Evolutionary conservation across 1,140 invertebrate species (phyloP), one percentile per base, ranked within the genome.

Genomic region (Zaprionus lachaisei): DNA sequence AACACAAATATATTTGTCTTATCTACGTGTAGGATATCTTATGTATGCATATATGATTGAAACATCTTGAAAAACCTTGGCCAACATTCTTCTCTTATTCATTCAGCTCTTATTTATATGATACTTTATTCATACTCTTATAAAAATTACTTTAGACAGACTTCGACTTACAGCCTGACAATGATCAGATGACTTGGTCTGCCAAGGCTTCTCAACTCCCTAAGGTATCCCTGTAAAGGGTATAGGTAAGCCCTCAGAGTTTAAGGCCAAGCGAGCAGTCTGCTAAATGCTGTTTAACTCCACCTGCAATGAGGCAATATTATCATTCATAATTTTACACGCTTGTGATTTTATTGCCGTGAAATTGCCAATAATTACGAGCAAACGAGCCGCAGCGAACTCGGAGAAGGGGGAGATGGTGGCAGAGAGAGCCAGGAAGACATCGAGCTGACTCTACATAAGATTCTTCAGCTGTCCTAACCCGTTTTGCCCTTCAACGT

Each of bases 321-420:
- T 85, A 90, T 90, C 86, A 83, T 86, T 85, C 72, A 83, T 62
- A 80, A 90, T 90, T 90, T 86, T 81, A 75, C 66, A 91, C 86
- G 86, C 86, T 91, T 86, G 83, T 86, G 83, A 91, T 86, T 91
- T 91, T 91, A 91, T 91, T 83, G 83, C 82, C 87, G 69, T 91
- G 87, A 91, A 91, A 91, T 91, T 91, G 80, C 74, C 87, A 91
- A 91, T 91, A 91, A 91, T 91, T 91, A 91, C 72, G 72, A 80
- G 81, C 44, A 57, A 60, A 70, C 71, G 63, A 76, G 65, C 57
- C 56, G 34, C 65, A 76, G 66, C 15, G 14, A 56, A 37, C 14
- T 9, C n/a, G 12, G 37, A 17, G 51, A 54, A 12, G 49, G 61
- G 34, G 3, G 31, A 34, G 31, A 34, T 3, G 31, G 31, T 20